phyloP scores from a whole-genome alignment of 1,140 invertebrate species.

The Rhopalosiphum padi region DNA sequence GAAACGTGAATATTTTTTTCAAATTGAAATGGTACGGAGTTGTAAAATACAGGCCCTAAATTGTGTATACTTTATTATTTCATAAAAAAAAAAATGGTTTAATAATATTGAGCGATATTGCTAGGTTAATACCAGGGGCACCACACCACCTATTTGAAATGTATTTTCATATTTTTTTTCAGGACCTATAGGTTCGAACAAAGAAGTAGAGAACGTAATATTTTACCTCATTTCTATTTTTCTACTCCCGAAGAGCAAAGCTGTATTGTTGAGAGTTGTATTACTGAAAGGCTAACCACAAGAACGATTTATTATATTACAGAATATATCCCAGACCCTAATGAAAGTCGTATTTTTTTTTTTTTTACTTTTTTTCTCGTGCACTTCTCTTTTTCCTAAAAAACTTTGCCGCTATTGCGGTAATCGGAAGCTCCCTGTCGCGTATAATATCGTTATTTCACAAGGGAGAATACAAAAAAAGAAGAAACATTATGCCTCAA shows the following conservation, averaged over 20 bases:
- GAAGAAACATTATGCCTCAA: constrained; percentile 28
- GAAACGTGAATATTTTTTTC: too few species aligned
- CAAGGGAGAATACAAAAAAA: constrained; percentile 33
- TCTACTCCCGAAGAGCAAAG: constrained; percentile 5
- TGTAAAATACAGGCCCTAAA: too few species aligned
- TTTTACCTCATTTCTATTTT: constrained; percentile 45
- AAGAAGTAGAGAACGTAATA: constrained; percentile 16
- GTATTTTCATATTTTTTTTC: constrained; percentile 26
- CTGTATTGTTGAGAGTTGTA: constrained; percentile 34
- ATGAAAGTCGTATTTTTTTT: constrained; percentile 52
- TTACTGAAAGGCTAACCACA: constrained; percentile 42
- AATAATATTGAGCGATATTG: constrained; percentile 31
- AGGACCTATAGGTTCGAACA: neutral
- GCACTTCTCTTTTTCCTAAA: constrained; percentile 20
- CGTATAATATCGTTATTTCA: constrained; percentile 51
- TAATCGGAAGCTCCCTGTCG: constrained; percentile 49
- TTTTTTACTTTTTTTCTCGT: constrained; percentile 23
- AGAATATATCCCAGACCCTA: constrained; percentile 26
- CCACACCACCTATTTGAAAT: neutral
- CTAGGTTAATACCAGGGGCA: neutral
- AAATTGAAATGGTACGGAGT: too few species aligned
- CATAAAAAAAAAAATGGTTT: neutral
- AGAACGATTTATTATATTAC: constrained; percentile 50
- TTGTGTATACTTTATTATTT: neutral
- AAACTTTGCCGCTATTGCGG: constrained; percentile 43